Evolutionary conservation across 2,113 vertebrate species (phyloP).

Genomic region (Sclerurus mexicanus): DNA sequence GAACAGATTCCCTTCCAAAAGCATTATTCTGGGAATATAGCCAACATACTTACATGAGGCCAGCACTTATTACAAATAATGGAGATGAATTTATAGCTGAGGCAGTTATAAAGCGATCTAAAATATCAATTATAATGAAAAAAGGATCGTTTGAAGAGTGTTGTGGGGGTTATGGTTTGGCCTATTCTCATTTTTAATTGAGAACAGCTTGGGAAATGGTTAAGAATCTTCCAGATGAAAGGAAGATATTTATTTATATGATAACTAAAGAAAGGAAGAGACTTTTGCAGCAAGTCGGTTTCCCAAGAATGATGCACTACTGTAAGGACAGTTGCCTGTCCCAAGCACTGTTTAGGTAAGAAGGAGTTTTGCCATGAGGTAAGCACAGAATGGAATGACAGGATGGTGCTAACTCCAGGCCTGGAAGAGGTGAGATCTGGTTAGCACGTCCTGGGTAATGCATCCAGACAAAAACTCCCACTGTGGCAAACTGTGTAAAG

Average conservation of each 20-base stretch:
- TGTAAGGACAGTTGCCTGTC: neutral
- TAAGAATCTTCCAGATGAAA: neutral
- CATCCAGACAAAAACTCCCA: neutral
- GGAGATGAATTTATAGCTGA: conserved; percentile 43
- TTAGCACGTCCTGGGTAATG: neutral
- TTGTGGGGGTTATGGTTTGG: neutral
- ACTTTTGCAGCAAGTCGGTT: neutral
- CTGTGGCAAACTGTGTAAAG: neutral
- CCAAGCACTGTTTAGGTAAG: neutral
- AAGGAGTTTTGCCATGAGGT: neutral
- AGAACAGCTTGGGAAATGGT: neutral
- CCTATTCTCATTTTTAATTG: conserved; percentile 30
- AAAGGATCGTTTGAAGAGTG: neutral
- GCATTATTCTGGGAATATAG: conserved; percentile 49
- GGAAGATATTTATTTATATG: neutral
- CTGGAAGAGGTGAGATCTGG: neutral
- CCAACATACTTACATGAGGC: conserved; percentile 27
- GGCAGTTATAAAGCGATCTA: conserved; percentile 14
- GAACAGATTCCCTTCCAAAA: conserved; percentile 26
- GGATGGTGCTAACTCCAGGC: neutral
- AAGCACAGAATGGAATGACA: neutral
- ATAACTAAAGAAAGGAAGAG: neutral
- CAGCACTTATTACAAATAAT: conserved; percentile 50
- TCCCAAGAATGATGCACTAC: neutral
- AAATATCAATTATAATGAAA: conserved; percentile 52